A percentile compares a stretch with the other conserved stretches of the same genome.
Evolutionary conservation across 2,888 invertebrate genomes (phyloP).

Genomic region (Limnephilus lunatus): DNA sequence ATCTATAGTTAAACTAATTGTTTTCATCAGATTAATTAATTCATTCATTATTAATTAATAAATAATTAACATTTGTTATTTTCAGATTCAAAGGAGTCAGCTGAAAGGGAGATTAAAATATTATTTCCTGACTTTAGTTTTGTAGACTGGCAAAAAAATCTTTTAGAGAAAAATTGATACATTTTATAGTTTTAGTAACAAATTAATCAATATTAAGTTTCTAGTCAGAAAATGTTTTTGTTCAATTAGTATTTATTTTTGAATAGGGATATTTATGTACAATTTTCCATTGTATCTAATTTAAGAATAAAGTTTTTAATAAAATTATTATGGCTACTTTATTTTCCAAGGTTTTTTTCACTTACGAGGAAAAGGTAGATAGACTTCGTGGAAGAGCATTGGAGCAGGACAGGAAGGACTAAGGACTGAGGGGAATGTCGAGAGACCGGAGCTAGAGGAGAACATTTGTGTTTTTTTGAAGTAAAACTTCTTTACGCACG

Average conservation of each 20-base stretch:
- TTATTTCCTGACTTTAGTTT: conserved; percentile 90
- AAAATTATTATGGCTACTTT: background rate
- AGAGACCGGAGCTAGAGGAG: too few species aligned
- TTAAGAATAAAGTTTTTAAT: background rate
- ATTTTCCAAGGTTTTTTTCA: background rate
- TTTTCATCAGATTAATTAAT: background rate
- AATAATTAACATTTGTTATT: background rate
- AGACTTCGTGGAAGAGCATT: too few species aligned
- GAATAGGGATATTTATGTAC: background rate
- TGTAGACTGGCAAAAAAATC: conserved; percentile 79
- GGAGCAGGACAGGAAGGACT: too few species aligned
- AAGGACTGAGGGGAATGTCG: too few species aligned
- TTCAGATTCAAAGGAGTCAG: conserved; percentile 87
- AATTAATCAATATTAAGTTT: background rate
- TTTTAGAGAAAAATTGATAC: background rate
- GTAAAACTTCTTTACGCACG: too few species aligned
- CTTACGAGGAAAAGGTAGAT: too few species aligned
- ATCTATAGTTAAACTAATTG: background rate
- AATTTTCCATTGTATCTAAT: background rate
- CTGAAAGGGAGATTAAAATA: conserved; percentile 86
- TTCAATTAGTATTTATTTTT: background rate
- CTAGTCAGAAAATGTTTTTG: background rate
- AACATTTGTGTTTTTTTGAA: too few species aligned
- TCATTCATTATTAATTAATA: background rate
- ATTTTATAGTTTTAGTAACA: background rate